Evolutionary conservation across 2,113 vertebrate species (phyloP).

Genomic region (Oophaga pumilio): DNA sequence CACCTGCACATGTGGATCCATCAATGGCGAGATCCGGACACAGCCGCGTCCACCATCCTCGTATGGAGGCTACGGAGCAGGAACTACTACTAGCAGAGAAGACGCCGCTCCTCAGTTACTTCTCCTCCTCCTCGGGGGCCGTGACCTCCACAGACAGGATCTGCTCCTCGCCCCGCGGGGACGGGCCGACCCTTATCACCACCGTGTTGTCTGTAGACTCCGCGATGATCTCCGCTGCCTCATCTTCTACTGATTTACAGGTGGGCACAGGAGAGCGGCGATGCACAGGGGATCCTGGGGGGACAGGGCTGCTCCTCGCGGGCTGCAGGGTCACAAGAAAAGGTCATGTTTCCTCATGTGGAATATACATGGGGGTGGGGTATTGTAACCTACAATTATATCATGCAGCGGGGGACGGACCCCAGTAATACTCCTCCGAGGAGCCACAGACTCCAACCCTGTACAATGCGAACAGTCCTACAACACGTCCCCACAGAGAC

Average conservation of each 20-base stretch:
- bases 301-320: slow-evolving; percentile 63
- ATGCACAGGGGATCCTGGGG: slow-evolving; percentile 69
- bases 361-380: background rate
- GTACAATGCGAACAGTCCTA: too few species aligned
- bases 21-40: background rate
- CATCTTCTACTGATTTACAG: rapidly evolving
- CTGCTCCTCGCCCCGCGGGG: slow-evolving; percentile 25
- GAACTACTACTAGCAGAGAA: background rate
- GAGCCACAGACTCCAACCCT: too few species aligned
- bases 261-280: slow-evolving; percentile 63
- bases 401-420: background rate
- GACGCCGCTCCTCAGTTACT: background rate
- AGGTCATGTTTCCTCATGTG: background rate
- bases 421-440: background rate
- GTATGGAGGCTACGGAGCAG: background rate
- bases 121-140: slow-evolving; percentile 17
- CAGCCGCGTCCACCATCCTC: background rate
- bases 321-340: slow-evolving; percentile 60
- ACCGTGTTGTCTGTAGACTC: slow-evolving; percentile 70
- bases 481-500: too few species aligned
- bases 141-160: slow-evolving; percentile 44
- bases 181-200: slow-evolving; percentile 61
- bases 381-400: background rate
- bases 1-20: background rate
- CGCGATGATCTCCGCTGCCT: slow-evolving; percentile 57